Evolutionary conservation across 2,888 invertebrate genomes (phyloP), one percentile per base, ranked within the genome.

Genomic region (Pristionchus exspectatus): DNA sequence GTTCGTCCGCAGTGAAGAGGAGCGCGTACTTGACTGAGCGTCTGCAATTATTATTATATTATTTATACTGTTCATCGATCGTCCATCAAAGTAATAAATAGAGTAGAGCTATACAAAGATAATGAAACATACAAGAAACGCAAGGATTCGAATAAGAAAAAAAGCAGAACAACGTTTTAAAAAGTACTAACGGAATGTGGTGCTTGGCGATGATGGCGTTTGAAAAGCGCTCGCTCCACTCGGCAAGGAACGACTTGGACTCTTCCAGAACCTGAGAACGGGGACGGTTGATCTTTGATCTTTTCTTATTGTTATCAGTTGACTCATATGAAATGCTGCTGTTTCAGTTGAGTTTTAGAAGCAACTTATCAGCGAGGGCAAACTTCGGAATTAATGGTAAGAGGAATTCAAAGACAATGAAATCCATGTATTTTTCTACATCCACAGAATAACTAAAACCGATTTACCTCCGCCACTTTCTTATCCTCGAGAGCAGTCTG

Each of bases 231-330:
- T 92, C 92, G 59, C 92, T 92, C 92, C 93, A 93, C 24, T 91
- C 90, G 44, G 92, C 92, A 59, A 94, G 90, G 89, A 94, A 94
- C 24, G 87, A 81, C 74, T 93, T 92, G 30, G 93, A 92, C 16
- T 88, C 72, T 30, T 93, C 92, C 69, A 94, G 90, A n/a, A 93
- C 91, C 87, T 92, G 74, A 1, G 4, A 50, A 27, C 2, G 1
- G 3, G n/a, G 84, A 18, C n/a, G n/a, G n/a, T 10, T 33, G 44
- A 33, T 33, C 38, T 85, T 38, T 66, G 66, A 50, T 38, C 54
- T 84, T 24, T n/a, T 50, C 50, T 21, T 44, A 81, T 30, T 74
- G 59, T 2, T 21, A n/a, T n/a, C n/a, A n/a, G n/a, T n/a, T n/a
- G n/a, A n/a, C n/a, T n/a, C n/a, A n/a, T n/a, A n/a, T n/a, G n/a